Conservation (phyloP, 2,797 vertebrate species). For the Clangula hyemalis region DNA sequence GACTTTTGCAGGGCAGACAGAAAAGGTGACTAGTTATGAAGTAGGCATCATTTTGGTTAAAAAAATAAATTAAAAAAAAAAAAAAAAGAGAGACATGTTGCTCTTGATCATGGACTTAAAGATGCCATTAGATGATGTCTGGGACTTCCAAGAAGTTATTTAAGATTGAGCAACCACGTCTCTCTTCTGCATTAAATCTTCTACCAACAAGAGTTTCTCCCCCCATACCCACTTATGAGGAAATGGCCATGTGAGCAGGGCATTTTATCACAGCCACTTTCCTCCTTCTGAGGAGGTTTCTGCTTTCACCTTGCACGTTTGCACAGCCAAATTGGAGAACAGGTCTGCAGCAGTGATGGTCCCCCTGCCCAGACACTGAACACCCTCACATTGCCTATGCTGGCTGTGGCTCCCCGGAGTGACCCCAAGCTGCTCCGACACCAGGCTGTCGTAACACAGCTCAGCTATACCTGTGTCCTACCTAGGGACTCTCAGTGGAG, state of each 20-base stretch:
- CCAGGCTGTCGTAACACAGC: not conserved
- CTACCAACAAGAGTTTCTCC: not conserved
- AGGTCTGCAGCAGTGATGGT: not conserved
- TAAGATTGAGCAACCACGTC: not conserved
- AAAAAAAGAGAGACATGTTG: not conserved
- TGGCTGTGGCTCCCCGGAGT: not conserved
- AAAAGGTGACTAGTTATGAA: not conserved
- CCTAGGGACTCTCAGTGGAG: not conserved
- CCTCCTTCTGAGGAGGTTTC: not conserved
- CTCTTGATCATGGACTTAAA: not conserved
- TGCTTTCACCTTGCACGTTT: not conserved
- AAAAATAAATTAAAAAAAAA: not conserved
- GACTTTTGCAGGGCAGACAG: not conserved
- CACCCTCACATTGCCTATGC: not conserved
- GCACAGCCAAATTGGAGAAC: not conserved
- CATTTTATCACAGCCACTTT: not conserved
- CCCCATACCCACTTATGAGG: not conserved
- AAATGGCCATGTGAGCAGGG: not conserved
- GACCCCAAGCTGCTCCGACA: fast-evolving
- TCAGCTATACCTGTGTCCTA: not conserved
- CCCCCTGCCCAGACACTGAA: not conserved
- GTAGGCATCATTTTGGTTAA: not conserved
- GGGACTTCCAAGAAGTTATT: not conserved
- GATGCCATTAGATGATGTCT: not conserved
- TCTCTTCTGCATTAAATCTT: not conserved